These are phyloP conservation scores for Drosophila elegans DNA, from an alignment of 1,140 invertebrate species.

Conservation along the genomic window DNA sequence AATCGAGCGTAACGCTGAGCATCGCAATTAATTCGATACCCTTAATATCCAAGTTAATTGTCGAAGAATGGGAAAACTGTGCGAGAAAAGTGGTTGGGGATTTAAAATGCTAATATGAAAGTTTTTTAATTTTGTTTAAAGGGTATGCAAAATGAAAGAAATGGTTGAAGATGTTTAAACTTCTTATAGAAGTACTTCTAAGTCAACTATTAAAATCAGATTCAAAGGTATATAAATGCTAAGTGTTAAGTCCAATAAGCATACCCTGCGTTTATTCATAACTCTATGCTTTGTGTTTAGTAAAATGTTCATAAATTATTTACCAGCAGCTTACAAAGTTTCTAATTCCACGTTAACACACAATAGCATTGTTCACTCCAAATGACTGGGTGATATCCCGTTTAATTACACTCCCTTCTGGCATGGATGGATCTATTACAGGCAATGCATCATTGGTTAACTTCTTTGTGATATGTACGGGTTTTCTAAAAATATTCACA, in stretches of 20 bases:
- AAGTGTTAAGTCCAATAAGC: not conserved
- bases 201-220: not conserved
- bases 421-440: not conserved
- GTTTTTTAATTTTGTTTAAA: too few species aligned
- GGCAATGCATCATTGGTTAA: conserved; percentile 1
- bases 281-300: too few species aligned
- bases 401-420: not conserved
- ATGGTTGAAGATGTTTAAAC: too few species aligned
- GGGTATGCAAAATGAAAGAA: too few species aligned
- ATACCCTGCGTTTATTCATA: too few species aligned
- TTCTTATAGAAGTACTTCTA: too few species aligned
- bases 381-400: not conserved
- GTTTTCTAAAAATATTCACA: conserved; percentile 15
- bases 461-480: not conserved
- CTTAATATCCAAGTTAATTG: not conserved
- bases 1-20: not conserved
- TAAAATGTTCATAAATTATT: too few species aligned
- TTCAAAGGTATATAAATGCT: not conserved
- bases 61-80: not conserved
- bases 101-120: too few species aligned
- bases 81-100: too few species aligned
- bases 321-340: too few species aligned
- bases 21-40: conserved; percentile 3
- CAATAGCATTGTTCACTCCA: not conserved
- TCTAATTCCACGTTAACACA: not conserved